These are phyloP conservation scores for Acanthosepion esculentum DNA, from an alignment of 2,888 invertebrate genomes.

Conservation along the genomic window DNA sequence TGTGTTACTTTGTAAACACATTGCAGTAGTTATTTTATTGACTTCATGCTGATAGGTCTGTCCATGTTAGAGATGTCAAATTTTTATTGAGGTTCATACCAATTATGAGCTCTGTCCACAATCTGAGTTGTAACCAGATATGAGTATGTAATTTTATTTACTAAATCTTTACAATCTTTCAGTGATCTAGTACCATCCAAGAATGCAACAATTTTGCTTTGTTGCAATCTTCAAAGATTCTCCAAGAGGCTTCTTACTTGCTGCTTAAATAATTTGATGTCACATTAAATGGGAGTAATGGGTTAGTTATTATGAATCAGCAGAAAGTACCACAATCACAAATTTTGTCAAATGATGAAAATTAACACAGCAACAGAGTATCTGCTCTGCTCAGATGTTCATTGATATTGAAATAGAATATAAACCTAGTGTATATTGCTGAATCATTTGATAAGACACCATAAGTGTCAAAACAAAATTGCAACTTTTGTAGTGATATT, in stretches of 20 bases:
- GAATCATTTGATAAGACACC: too few species aligned
- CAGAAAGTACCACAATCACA: too few species aligned
- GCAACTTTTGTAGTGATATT: too few species aligned
- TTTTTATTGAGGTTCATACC: background rate
- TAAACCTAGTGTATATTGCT: background rate
- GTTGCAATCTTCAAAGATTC: background rate
- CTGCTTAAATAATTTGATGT: too few species aligned
- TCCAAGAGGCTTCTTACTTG: background rate
- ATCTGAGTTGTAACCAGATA: background rate
- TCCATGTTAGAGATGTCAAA: background rate
- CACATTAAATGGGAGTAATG: too few species aligned
- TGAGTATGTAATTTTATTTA: background rate
- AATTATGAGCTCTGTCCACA: background rate
- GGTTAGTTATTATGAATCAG: too few species aligned
- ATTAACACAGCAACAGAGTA: too few species aligned
- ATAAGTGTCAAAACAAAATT: too few species aligned
- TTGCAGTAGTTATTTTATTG: background rate
- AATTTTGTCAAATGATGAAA: too few species aligned
- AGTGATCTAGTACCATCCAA: background rate
- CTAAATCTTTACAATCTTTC: background rate
- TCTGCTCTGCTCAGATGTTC: too few species aligned
- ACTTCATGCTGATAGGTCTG: background rate
- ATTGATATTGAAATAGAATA: background rate
- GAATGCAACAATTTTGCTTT: background rate
- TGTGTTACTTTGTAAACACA: background rate